Base-by-base conservation (phyloP, 2,888 invertebrate species). In the Xanthorhoe spadicearia region DNA sequence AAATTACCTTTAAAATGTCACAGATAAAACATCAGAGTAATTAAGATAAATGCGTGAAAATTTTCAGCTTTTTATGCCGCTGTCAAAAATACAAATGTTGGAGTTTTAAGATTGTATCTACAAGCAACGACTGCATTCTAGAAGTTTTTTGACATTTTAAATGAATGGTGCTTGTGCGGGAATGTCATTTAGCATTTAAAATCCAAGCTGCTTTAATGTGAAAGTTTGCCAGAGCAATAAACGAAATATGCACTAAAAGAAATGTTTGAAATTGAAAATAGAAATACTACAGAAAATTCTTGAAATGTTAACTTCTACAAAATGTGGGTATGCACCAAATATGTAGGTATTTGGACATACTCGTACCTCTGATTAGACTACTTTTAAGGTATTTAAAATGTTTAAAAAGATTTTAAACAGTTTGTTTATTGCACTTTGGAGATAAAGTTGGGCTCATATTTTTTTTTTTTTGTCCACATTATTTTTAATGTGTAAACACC, bases 31-130 rank as follows among this genome's bases (percentile, higher is more conserved):
- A 53, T 49, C 28, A 49, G 58, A 58, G 46, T 32, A 53, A 49
- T 49, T 64, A 52, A 58, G 32, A 58, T 64, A 18, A 53, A 58
- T 55, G 50, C 49, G 17, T 10, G 15, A 61, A 55, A 55, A 49
- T 61, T 10, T 55, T n/a, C 61, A 32, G 28, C 23, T 61, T 53
- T 60, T 53, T 61, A 46, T 61, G 32, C 28, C 23, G 13, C 56
- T 63, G 62, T 63, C 62, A 63, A 63, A 62, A 52, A n/a, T 56
- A 56, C 52, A 56, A 56, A 56, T 59, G 38, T 43, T 43, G 35
- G 10, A 19, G 6, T 19, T 35, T 38, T n/a, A 56, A 46, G 56
- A 56, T 56, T 38, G 43, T 23, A 59, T 50, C 59, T 59, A 59
- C 38, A 32, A 28, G 32, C 32, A n/a, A 32, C 35, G 13, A 17